Conservation (phyloP, 2,888 invertebrate genomes). For the Leptinotarsa peninsularis region DNA sequence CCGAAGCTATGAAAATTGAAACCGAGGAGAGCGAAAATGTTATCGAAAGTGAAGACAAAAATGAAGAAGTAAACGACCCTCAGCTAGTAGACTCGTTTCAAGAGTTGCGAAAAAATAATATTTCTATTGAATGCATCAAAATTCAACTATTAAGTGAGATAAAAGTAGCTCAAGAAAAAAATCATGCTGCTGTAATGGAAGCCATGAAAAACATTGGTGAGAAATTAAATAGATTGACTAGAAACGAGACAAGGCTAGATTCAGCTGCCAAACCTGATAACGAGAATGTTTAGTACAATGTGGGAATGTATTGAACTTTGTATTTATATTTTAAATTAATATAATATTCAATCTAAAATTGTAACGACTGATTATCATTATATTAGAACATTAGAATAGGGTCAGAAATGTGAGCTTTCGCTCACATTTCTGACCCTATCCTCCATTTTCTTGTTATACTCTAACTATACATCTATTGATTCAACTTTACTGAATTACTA, state of each 20-base stretch:
- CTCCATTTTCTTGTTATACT: too few species aligned
- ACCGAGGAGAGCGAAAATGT: slow-evolving; percentile 28
- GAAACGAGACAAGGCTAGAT: not conserved
- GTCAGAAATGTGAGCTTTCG: not conserved
- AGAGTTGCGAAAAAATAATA: slow-evolving; percentile 36
- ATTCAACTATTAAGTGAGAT: slow-evolving; percentile 45
- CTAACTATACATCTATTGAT: too few species aligned
- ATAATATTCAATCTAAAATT: not conserved
- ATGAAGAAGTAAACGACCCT: not conserved
- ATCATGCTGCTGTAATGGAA: slow-evolving; percentile 42
- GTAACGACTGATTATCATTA: not conserved
- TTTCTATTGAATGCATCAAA: slow-evolving; percentile 44
- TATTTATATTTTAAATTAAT: slow-evolving; percentile 5
- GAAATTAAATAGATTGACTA: slow-evolving; percentile 17
- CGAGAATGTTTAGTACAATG: not conserved
- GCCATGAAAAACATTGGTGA: slow-evolving; percentile 36
- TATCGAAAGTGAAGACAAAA: slow-evolving; percentile 40
- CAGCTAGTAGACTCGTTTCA: not conserved
- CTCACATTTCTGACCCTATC: too few species aligned
- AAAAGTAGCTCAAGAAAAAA: slow-evolving; percentile 44
- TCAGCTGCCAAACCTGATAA: not conserved
- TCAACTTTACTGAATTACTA: too few species aligned
- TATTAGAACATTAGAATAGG: not conserved
- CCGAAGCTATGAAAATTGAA: slow-evolving; percentile 41
- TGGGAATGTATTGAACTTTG: not conserved